phyloP scores from a whole-genome alignment of 1,140 invertebrate species.

The Helicoverpa armigera region DNA sequence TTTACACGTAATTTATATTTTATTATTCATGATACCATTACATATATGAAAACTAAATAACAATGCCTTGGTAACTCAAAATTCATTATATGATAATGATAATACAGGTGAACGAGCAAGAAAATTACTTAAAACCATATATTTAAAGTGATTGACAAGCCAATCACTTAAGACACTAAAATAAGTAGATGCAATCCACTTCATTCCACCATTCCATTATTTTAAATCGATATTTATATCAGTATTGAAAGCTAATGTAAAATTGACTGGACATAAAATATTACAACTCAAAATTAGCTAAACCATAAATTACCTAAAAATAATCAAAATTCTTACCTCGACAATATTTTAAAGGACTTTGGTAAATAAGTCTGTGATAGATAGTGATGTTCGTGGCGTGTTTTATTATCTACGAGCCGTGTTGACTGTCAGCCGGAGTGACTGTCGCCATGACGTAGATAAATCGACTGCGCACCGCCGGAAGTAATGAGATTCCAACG shows the following conservation, averaged over 20 bases:
- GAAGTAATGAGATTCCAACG: conserved; percentile 49
- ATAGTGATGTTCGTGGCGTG: conserved; percentile 50
- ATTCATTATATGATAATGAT: too few relatives aligned
- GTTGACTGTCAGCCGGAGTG: conserved; percentile 48
- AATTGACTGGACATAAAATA: too few relatives aligned
- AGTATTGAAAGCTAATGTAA: too few relatives aligned
- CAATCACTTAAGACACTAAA: too few relatives aligned
- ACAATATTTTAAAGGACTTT: conserved; percentile 46
- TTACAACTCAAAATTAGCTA: neutral
- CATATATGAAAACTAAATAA: too few relatives aligned
- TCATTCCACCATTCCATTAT: too few relatives aligned
- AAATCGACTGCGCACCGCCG: conserved; percentile 41
- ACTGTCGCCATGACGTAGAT: conserved; percentile 47
- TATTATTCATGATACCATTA: neutral
- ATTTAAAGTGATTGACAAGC: too few relatives aligned
- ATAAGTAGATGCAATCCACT: too few relatives aligned
- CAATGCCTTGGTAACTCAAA: too few relatives aligned
- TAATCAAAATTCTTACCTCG: conserved; percentile 31
- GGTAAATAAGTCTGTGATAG: conserved; percentile 47
- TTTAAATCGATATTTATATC: too few relatives aligned
- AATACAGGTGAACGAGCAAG: too few relatives aligned
- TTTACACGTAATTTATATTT: neutral
- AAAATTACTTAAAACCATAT: too few relatives aligned
- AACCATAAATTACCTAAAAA: neutral
- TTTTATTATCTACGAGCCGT: conserved; percentile 48